A percentile compares a stretch with the other conserved stretches of the same genome.
Evolutionary conservation across 1,140 invertebrate genomes (phyloP).

Genomic region (Wiebesia pumilae): DNA sequence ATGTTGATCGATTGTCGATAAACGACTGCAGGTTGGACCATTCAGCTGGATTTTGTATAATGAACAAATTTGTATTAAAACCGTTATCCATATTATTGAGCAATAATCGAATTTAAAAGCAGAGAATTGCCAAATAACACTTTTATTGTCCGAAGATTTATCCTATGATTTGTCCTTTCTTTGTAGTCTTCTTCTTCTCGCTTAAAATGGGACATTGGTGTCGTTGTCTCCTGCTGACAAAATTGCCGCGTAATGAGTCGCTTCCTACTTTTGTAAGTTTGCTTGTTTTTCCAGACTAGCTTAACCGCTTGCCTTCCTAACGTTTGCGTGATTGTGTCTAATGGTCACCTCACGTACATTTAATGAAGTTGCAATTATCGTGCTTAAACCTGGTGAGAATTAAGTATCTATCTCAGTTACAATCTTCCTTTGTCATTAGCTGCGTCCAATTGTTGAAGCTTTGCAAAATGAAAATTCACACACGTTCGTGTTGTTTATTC

Average conservation of each 20-base stretch:
- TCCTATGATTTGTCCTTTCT: not conserved
- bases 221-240: constrained; percentile 54
- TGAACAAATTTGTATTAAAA: not conserved
- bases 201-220: constrained; percentile 13
- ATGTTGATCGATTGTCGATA: not conserved
- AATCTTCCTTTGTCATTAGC: no score
- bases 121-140: not conserved
- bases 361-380: not conserved
- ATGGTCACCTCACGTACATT: constrained; percentile 7
- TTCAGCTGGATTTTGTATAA: not conserved
- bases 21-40: not conserved
- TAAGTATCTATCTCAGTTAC: not conserved
- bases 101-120: not conserved
- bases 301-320: not conserved
- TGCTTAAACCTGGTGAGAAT: not conserved
- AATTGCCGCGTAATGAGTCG: constrained; percentile 69
- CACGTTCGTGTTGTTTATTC: no score
- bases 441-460: no score
- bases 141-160: not conserved
- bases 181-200: constrained; percentile 12
- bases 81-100: not conserved
- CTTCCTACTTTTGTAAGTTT: constrained; percentile 66
- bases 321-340: constrained; percentile 30
- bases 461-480: no score
- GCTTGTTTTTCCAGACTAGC: constrained; percentile 54